Evolutionary conservation across 2,797 vertebrate genomes (phyloP).

Genomic region (Pipistrellus pygmaeus): DNA sequence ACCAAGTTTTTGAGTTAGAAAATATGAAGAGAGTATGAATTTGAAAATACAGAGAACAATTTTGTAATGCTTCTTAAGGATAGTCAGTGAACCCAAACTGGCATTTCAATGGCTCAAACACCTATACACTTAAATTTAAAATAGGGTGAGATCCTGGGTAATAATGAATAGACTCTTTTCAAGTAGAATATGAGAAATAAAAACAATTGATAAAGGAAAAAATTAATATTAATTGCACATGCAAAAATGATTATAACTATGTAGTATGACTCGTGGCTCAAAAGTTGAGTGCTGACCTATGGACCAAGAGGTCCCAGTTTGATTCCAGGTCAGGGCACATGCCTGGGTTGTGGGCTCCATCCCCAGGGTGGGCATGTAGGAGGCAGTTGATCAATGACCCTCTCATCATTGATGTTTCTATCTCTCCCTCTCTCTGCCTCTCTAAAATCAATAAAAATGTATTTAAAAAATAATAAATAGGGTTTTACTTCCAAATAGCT

Average conservation of each 20-base stretch:
- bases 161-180: not conserved
- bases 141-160: not conserved
- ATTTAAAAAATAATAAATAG: not conserved
- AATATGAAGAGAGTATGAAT: not conserved
- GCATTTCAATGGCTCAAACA: not conserved
- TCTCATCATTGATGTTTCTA: too few species aligned
- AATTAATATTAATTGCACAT: not conserved
- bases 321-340: too few species aligned
- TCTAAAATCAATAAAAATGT: too few species aligned
- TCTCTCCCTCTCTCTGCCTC: too few species aligned
- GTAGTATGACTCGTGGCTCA: too few species aligned
- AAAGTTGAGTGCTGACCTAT: too few species aligned
- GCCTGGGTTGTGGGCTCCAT: too few species aligned
- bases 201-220: not conserved
- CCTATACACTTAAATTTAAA: not conserved
- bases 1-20: slow-evolving; percentile 9
- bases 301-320: too few species aligned
- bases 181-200: not conserved
- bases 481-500: not conserved
- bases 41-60: not conserved
- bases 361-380: too few species aligned
- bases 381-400: too few species aligned
- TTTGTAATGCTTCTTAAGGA: not conserved
- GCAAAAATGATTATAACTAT: not conserved
- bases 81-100: not conserved